These are phyloP conservation scores for Chrysemys picta DNA, from an alignment of 2,113 vertebrate species.

Conservation along the genomic window DNA sequence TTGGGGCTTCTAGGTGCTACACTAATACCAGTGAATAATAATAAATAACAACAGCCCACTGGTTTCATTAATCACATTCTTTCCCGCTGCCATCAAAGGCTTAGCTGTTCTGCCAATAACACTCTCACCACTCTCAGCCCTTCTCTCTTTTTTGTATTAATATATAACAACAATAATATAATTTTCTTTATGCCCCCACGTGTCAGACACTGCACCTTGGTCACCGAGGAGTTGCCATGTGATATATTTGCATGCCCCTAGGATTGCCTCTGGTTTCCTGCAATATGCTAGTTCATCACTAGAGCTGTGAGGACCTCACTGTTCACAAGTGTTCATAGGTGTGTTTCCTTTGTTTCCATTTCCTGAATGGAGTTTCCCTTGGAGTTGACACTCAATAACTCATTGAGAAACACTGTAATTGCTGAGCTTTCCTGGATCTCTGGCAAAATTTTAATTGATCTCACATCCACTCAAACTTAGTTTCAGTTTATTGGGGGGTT, in stretches of 20 bases:
- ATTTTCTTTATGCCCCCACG: neutral
- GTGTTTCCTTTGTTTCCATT: neutral
- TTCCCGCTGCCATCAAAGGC: no score
- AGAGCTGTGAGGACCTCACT: neutral
- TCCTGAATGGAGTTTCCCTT: neutral
- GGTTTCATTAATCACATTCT: no score
- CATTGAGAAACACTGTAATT: neutral
- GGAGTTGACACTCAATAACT: neutral
- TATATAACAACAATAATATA: neutral
- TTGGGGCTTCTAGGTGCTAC: neutral
- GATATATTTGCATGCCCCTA: neutral
- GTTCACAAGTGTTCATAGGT: neutral
- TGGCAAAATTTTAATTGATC: neutral
- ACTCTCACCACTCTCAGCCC: no score
- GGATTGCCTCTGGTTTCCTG: neutral
- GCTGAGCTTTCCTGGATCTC: neutral
- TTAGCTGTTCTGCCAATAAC: no score
- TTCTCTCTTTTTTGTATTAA: neutral
- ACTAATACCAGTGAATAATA: neutral
- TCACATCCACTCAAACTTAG: neutral
- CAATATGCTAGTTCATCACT: neutral
- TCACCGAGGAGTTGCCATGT: neutral
- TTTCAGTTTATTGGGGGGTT: neutral
- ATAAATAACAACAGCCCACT: neutral
- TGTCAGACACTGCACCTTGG: neutral